Evolutionary conservation across 2,113 vertebrate species (phyloP).

Genomic region (Boleophthalmus pectinirostris): DNA sequence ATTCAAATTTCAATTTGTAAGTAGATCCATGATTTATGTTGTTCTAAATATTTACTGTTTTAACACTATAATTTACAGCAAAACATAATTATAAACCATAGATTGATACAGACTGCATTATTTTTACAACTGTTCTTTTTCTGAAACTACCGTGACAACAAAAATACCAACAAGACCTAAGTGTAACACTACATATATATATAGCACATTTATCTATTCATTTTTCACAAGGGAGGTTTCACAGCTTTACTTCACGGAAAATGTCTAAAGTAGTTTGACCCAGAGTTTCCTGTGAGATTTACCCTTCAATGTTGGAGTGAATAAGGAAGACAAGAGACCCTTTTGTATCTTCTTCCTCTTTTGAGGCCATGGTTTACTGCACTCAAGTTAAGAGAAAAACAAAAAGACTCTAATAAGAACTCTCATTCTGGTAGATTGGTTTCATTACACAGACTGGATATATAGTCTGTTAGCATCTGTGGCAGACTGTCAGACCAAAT

Average conservation of each 20-base stretch:
- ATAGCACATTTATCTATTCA: conserved; percentile 22
- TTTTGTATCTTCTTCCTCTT: conserved; percentile 56
- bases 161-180: too few species aligned
- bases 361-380: conserved; percentile 35
- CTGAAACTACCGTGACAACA: too few species aligned
- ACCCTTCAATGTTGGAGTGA: conserved; percentile 36
- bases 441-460: neutral
- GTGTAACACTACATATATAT: neutral
- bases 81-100: too few species aligned
- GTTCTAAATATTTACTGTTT: too few species aligned
- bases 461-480: conserved; percentile 9
- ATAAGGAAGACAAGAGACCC: conserved; percentile 54
- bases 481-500: neutral
- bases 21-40: too few species aligned
- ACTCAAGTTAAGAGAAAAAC: conserved; percentile 24
- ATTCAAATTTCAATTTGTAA: too few species aligned
- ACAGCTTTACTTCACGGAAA: conserved; percentile 56
- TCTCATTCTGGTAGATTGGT: conserved; percentile 23
- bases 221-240: conserved; percentile 42
- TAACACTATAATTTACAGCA: too few species aligned
- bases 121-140: too few species aligned
- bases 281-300: conserved; percentile 68
- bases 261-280: conserved; percentile 60
- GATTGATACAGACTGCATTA: too few species aligned
- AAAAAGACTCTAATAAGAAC: conserved; percentile 33